A percentile compares a stretch with the other conserved stretches of the same genome.
phyloP scores from a whole-genome alignment of 2,888 invertebrate genomes.

The Polydrusus pterygomalis region DNA sequence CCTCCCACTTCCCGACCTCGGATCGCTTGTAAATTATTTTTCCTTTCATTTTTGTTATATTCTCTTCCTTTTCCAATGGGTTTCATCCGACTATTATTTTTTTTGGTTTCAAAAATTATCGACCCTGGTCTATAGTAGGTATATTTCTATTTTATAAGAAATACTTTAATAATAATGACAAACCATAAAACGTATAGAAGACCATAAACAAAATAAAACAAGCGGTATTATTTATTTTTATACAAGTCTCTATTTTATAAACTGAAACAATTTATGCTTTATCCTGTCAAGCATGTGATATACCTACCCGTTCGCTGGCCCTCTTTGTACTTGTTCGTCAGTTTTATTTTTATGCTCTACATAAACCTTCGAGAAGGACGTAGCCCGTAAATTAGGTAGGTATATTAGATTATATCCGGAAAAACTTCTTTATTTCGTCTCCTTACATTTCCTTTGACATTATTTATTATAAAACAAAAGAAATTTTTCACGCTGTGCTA shows the following conservation, averaged over 20 bases:
- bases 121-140: too few relatives aligned
- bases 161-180: neutral
- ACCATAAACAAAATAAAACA: neutral
- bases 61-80: too few relatives aligned
- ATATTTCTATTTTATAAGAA: too few relatives aligned
- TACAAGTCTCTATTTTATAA: neutral
- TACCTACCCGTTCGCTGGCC: neutral
- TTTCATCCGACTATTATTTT: too few relatives aligned
- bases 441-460: neutral
- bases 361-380: slow-evolving; percentile 16
- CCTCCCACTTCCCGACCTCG: too few relatives aligned
- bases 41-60: too few relatives aligned
- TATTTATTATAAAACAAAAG: slow-evolving; percentile 3
- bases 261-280: slow-evolving; percentile 8
- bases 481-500: neutral
- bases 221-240: slow-evolving; percentile 1
- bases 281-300: slow-evolving; percentile 3
- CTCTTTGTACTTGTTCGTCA: slow-evolving; percentile 17
- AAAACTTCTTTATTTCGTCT: slow-evolving; percentile 3
- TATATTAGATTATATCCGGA: slow-evolving; percentile 19
- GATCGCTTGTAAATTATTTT: too few relatives aligned
- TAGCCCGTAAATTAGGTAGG: slow-evolving; percentile 9
- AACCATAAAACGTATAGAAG: slow-evolving; percentile 15
- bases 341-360: slow-evolving; percentile 16
- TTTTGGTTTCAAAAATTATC: too few relatives aligned